Base-by-base conservation (phyloP, 2,113 vertebrate species). In the Alligator sinensis region DNA sequence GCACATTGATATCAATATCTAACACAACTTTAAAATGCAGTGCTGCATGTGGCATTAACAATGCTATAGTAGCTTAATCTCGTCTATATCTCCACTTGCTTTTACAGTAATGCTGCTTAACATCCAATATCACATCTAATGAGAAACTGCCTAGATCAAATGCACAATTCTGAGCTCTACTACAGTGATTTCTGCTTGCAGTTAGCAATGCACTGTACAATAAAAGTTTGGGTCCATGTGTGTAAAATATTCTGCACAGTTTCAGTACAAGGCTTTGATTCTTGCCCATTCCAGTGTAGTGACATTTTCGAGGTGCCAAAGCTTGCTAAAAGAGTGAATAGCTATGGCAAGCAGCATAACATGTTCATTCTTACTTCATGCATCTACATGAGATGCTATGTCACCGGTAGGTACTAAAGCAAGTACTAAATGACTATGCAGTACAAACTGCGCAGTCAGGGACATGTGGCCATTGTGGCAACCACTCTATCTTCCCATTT, bases 61-160 rank as follows among this genome's bases (percentile, higher is more conserved):
- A 2, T 12, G 5, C 5, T 86, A 14, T 2, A 28, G 60, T 79
- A 14, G 11, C 82, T 93, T n/a, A 58, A 64, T 72, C 22, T 64
- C 13, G 76, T 82, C 54, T 64, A 82, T 61, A 19, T 2, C 30
- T 54, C 54, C 4, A 70, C 1, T 82, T 0, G 30, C 77, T 94
- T 79, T 72, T 91, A 63, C 79, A 25, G 54, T 47, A 60, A 25
- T 1, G 2, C 30, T 5, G 1, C 2, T 59, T 91, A 80, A 60
- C 77, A 68, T 62, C 22, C 13, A n/a, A 22, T 28, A 15, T 77
- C 3, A 8, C 0, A 2, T 30, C 30, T 80, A 0, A 1, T 18
- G 59, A 22, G 59, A 9, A 8, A 3, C 15, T 64, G 25, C 34
- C 17, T 28, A 74, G 28, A 77, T 63, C 7, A 30, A 88, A 28